Base-by-base conservation (phyloP, 2,888 invertebrate genomes). In the Cephus sareptanus region DNA sequence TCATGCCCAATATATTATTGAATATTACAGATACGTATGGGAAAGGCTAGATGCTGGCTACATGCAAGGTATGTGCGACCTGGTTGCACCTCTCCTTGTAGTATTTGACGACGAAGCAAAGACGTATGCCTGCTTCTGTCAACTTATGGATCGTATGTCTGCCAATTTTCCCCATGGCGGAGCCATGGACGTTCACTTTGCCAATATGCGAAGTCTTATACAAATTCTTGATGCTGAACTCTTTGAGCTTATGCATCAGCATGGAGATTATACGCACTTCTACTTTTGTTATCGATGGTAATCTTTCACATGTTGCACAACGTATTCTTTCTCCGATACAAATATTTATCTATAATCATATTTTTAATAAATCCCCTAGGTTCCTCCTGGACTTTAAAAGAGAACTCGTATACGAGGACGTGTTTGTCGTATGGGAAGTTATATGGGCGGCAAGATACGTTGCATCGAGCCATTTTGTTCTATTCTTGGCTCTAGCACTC, bases 11-110 rank as follows among this genome's bases (percentile, higher is more conserved):
- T 56, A 23, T 15, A 56, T 56, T 56, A 56, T 56, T 56, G 23
- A 56, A 76, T 80, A n/a, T 81, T 89, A 3, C 87, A 97, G 97
- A n/a, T 98, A 98, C 92, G 98, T 99, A 3, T 98, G 98, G 97
- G 97, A 98, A 89, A 97, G 98, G 90, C 92, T 99, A 84, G 98
- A 98, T 75, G 94, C 96, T 69, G 98, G 98, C 15, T 99, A 99
- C 92, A 97, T 98, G 94, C 98, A 98, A 92, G 98, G 98, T 86
- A 99, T 98, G 98, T 98, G 98, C 91, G 98, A 98, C 92, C 93
- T 99, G 80, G 97, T 96, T 0, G 98, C 98, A 0, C 98, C 98
- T 0, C 92, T 99, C 1, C 93, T 99, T 33, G 98, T 98, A 30
- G 96, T 97, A 88, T 96, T 98, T 92, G 96, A 97, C 88, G 98